Base-by-base conservation (phyloP, 2,797 vertebrate species). In the Lepilemur ruficaudatus region DNA sequence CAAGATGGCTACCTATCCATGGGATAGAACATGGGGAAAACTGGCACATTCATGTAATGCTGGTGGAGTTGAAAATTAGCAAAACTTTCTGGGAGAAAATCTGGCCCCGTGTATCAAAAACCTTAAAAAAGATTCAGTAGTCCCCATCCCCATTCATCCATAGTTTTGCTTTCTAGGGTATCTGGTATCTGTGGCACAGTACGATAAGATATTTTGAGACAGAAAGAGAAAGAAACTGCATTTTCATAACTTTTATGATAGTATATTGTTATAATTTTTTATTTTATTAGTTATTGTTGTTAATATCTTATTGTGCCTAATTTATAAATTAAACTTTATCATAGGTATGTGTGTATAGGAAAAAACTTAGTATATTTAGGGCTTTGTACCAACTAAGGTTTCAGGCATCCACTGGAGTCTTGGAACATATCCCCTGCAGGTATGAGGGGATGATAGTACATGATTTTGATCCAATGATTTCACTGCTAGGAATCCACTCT, bases 61-160 rank as follows among this genome's bases (percentile, higher is more conserved):
- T 32, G 17, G 30, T 72, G 38, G 48, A 84, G 75, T 17, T 35
- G 25, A 93, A 67, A 93, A 93, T 65, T n/a, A 87, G 50, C 38
- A 89, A 48, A 82, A 41, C 25, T 80, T 92, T 35, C 15, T 72
- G 10, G 52, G 76, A 83, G 23, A 72, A 92, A 93, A 63, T 75
- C 32, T 75, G 76, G 8, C 23, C 65, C 13, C 22, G 0, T 63
- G 2, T 38, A 65, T 55, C 73, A 7, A 95, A 87, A 83, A 32
- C 4, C 38, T 89, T 89, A 67, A 61, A 90, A 83, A 82, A 76
- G 35, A 61, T 59, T 17, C 0, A 28, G 22, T 25, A 38, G 18
- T 55, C 7, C 22, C 7, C 75, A 23, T 13, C 13, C 7, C 2
- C 75, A 23, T 14, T 76, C 52, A n/a, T n/a, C 11, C 32, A 25